Percentiles rank a stretch among this genome's conserved stretches.
phyloP scores from a whole-genome alignment of 2,113 vertebrate genomes.

The Jaculus jaculus region DNA sequence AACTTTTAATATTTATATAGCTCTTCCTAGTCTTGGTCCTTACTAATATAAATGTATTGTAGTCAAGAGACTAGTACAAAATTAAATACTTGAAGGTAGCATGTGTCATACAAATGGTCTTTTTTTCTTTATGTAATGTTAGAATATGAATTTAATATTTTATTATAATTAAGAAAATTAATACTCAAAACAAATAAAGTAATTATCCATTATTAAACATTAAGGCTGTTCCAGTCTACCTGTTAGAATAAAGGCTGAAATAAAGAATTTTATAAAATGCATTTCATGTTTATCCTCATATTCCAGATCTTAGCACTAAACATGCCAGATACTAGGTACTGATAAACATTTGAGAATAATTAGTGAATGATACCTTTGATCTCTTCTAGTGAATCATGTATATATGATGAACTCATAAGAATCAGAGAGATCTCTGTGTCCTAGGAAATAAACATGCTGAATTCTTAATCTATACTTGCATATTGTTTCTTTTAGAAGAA shows the following conservation, averaged over 20 bases:
- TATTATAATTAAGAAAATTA: background rate
- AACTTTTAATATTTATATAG: background rate
- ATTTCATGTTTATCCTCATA: background rate
- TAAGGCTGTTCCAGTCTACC: background rate
- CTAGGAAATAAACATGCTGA: background rate
- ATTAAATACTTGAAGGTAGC: background rate
- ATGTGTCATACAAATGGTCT: background rate
- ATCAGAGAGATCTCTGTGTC: background rate
- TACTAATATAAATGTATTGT: background rate
- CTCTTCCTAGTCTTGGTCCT: background rate
- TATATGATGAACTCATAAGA: conserved; percentile 11
- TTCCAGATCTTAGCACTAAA: background rate
- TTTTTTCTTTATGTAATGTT: background rate
- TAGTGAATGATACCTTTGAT: background rate
- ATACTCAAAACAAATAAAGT: background rate
- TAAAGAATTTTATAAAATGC: background rate
- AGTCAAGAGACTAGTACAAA: background rate
- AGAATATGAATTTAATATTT: conserved; percentile 1
- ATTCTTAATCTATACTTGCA: background rate
- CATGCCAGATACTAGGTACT: background rate
- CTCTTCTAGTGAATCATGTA: background rate
- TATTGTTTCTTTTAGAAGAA: background rate
- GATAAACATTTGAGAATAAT: conserved; percentile 21
- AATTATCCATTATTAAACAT: background rate
- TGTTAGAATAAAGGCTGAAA: background rate